phyloP scores from a whole-genome alignment of 2,888 invertebrate genomes.

The Noctua pronuba region DNA sequence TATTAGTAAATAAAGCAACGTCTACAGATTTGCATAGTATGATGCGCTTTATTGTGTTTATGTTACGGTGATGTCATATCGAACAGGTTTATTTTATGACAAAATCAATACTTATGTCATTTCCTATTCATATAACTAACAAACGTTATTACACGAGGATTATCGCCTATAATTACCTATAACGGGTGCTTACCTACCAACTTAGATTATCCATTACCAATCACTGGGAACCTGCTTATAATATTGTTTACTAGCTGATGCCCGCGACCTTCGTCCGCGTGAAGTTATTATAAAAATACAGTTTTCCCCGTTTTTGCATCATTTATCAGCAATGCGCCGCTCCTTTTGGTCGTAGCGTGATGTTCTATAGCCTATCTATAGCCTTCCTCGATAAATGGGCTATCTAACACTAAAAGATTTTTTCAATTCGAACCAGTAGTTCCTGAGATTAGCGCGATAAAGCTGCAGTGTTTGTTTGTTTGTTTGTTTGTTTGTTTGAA shows the following conservation, averaged over 20 bases:
- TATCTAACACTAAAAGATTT: no score
- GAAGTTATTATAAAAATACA: no score
- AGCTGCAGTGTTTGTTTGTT: no score
- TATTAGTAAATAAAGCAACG: background rate
- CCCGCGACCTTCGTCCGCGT: no score
- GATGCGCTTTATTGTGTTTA: background rate
- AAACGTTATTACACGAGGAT: slow-evolving; percentile 4
- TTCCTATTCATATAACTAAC: slow-evolving; percentile 11
- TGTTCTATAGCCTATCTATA: no score
- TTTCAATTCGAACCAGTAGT: no score
- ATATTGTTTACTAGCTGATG: slow-evolving; percentile 1
- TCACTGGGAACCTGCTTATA: background rate
- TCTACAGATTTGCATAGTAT: background rate
- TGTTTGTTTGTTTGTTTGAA: no score
- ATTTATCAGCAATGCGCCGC: no score
- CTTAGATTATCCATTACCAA: slow-evolving; percentile 7
- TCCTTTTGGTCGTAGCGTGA: no score
- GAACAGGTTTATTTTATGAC: slow-evolving; percentile 38
- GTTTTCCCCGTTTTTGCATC: no score
- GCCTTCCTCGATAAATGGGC: no score
- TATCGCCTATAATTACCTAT: slow-evolving; percentile 2
- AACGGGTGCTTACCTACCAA: background rate
- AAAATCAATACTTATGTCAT: slow-evolving; percentile 15
- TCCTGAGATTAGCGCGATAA: no score
- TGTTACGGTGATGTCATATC: slow-evolving; percentile 16